Percentiles rank a stretch among this genome's conserved stretches.
phyloP scores from a whole-genome alignment of 2,113 vertebrate species.

The Motacilla alba region DNA sequence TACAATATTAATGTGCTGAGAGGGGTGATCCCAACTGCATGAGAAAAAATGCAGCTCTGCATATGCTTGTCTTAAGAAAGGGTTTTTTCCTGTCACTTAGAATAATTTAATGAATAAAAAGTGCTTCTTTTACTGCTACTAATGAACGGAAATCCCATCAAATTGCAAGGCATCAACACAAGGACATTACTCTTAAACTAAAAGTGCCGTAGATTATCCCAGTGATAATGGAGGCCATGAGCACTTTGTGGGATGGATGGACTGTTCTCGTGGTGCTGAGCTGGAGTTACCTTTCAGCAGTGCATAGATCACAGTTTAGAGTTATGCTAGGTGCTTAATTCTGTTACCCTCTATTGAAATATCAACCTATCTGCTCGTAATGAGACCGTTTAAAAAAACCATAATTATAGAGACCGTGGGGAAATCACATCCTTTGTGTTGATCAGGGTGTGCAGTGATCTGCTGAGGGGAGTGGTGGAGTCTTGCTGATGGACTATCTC shows the following conservation, averaged over 20 bases:
- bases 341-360: constrained; percentile 2
- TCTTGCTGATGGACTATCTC: not conserved
- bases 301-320: constrained; percentile 6
- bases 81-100: constrained; percentile 23
- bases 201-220: not conserved
- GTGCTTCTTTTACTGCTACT: constrained; percentile 44
- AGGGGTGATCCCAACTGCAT: constrained; percentile 82
- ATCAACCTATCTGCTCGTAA: not conserved
- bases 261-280: not conserved
- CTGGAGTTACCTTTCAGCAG: not conserved
- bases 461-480: not conserved
- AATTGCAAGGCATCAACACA: constrained; percentile 36
- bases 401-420: not conserved
- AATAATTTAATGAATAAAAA: constrained; percentile 67
- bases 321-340: not conserved
- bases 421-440: not conserved
- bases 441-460: not conserved
- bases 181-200: not conserved
- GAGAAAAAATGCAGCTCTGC: constrained; percentile 68
- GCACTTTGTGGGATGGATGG: constrained; percentile 25
- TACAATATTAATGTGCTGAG: constrained; percentile 88
- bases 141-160: constrained; percentile 48
- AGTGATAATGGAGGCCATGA: constrained; percentile 1
- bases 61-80: constrained; percentile 45
- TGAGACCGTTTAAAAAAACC: not conserved